These are phyloP conservation scores for Clunio marinus DNA, from an alignment of 2,888 invertebrate genomes.

Conservation along the genomic window DNA sequence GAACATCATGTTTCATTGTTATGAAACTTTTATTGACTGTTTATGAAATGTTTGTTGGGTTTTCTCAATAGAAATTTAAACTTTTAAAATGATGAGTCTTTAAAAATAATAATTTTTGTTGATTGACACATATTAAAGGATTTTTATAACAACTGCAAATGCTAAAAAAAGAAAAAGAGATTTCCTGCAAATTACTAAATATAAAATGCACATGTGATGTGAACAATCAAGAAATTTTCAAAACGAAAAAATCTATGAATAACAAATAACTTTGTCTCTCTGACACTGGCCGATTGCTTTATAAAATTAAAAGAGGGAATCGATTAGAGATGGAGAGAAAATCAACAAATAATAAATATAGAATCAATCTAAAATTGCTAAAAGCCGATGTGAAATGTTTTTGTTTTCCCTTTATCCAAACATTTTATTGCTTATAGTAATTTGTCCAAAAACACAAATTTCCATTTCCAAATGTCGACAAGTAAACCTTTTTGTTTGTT, in stretches of 20 bases:
- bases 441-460: constrained; percentile 34
- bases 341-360: neutral
- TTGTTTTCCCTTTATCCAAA: neutral
- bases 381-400: constrained; percentile 4
- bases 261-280: neutral
- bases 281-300: too few species aligned
- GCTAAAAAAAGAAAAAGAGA: too few species aligned
- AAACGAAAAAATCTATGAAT: neutral
- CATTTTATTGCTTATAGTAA: constrained; percentile 15
- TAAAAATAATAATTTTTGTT: too few species aligned
- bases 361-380: neutral
- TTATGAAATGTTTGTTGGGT: too few species aligned
- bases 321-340: neutral
- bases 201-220: too few species aligned
- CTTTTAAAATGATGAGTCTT: too few species aligned
- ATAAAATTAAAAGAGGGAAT: neutral
- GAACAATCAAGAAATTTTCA: constrained; percentile 15
- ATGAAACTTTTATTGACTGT: too few species aligned
- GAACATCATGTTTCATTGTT: too few species aligned
- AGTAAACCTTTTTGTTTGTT: neutral
- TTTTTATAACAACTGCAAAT: too few species aligned
- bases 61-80: too few species aligned
- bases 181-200: too few species aligned
- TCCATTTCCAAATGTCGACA: constrained; percentile 12
- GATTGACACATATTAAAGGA: too few species aligned